phyloP scores from a whole-genome alignment of 2,113 vertebrate genomes.

The Orthonyx spaldingii region DNA sequence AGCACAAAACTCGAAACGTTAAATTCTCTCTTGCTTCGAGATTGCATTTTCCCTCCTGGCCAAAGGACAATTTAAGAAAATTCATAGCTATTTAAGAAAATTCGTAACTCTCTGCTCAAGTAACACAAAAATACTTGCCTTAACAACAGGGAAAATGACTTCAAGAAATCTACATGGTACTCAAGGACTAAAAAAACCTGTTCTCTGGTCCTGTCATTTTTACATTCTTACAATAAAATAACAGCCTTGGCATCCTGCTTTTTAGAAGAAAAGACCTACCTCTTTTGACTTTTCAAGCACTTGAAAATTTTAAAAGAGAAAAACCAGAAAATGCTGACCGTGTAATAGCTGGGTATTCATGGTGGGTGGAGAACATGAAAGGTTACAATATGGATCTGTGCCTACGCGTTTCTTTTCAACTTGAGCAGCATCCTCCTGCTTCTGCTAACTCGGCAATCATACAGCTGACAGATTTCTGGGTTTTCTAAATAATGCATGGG shows the following conservation, averaged over 20 bases:
- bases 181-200: slow-evolving; percentile 6
- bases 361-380: slow-evolving; percentile 74
- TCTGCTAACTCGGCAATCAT: slow-evolving; percentile 84
- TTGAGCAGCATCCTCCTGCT: slow-evolving; percentile 72
- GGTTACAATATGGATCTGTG: slow-evolving; percentile 71
- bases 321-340: slow-evolving; percentile 74
- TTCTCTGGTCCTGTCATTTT: slow-evolving; percentile 56
- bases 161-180: neutral
- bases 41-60: neutral
- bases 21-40: neutral
- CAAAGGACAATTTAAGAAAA: neutral
- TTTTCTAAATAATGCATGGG: slow-evolving; percentile 86
- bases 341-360: slow-evolving; percentile 72
- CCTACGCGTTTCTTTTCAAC: slow-evolving; percentile 74
- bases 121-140: neutral
- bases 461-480: slow-evolving; percentile 78
- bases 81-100: neutral
- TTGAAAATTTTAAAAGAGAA: slow-evolving; percentile 70
- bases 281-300: slow-evolving; percentile 63
- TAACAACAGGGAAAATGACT: slow-evolving; percentile 18
- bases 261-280: slow-evolving; percentile 61
- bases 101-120: neutral
- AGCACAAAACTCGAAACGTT: neutral
- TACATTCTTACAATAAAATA: slow-evolving; percentile 59
- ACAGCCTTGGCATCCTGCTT: slow-evolving; percentile 50